Base-by-base conservation (phyloP, 2,113 vertebrate species). In the Neopipo cinnamomea region DNA sequence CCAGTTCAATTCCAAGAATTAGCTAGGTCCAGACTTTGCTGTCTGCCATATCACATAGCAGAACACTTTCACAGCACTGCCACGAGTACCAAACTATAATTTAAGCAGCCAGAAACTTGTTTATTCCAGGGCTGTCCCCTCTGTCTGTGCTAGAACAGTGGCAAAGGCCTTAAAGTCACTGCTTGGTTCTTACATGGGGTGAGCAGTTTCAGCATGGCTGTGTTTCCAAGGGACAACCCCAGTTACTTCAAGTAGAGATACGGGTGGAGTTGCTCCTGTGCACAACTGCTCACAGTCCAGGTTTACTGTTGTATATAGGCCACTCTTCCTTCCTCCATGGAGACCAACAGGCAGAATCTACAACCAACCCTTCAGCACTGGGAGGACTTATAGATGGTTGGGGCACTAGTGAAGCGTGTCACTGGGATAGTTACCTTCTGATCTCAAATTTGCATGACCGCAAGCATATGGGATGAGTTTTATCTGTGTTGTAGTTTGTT, bases 141-240 rank as follows among this genome's bases (percentile, higher is more conserved):
- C 44, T 49, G 14, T 16, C 44, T 61, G 33, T 44, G 33, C 55
- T 71, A 16, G n/a, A 86, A 56, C 11, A 44, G 62, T 12, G 49
- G 25, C 25, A 62, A 46, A 73, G 23, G 30, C 50, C 22, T 25
- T 16, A 30, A 1, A 63, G 27, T 12, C 24, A n/a, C 35, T 28
- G 17, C 17, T 46, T 6, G 3, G 12, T 50, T 18, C 18, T 77
- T 55, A 22, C 0, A 1, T 17, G 15, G 46, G 37, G 14, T 28
- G 6, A 73, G 31, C 28, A 61, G 10, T 46, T 88, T 41, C 46
- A 73, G 89, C 1, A 0, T 4, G 16, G 49, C 33, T 72, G 47
- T 44, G 49, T 46, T 33, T 88, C 22, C 14, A 13, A 42, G 52
- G 67, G 65, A 81, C 65, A 81, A 35, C 5, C 13, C 21, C 33